Evolutionary conservation across 92 coral and sea anemone species (phyloP).

Genomic region (Pocillopora grandis): DNA sequence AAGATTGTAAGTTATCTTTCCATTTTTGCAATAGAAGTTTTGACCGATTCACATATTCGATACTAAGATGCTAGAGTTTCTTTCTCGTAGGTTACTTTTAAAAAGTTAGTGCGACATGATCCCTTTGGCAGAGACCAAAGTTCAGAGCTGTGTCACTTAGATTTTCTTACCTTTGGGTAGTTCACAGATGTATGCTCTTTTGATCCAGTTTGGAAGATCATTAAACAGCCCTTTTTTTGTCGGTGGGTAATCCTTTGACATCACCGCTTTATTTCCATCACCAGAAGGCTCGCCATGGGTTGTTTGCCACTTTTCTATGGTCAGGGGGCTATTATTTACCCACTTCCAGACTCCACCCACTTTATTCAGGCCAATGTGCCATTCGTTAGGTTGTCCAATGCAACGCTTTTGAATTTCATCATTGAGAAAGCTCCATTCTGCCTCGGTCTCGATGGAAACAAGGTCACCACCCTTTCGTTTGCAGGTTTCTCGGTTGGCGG

Average conservation of each 20-base stretch:
- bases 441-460: neutral
- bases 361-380: constrained; percentile 39
- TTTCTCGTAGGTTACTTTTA: too few relatives aligned
- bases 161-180: constrained; percentile 13
- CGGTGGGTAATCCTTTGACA: constrained; percentile 52
- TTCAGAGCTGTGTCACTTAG: too few relatives aligned
- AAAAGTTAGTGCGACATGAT: too few relatives aligned
- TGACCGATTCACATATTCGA: too few relatives aligned
- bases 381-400: neutral
- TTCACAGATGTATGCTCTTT: constrained; percentile 55
- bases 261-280: constrained; percentile 41
- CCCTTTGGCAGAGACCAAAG: too few relatives aligned
- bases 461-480: neutral
- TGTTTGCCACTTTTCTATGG: constrained; percentile 52
- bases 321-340: constrained; percentile 50
- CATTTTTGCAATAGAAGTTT: too few relatives aligned
- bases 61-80: too few relatives aligned
- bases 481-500: neutral
- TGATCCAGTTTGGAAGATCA: constrained; percentile 29
- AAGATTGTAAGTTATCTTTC: too few relatives aligned
- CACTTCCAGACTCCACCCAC: constrained; percentile 31
- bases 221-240: constrained; percentile 46
- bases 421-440: neutral
- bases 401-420: neutral
- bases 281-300: constrained; percentile 46